A percentile compares a stretch with the other conserved stretches of the same genome.
These are phyloP conservation scores for Mesoligia furuncula DNA, from an alignment of 2,888 invertebrate genomes.

Conservation along the genomic window DNA sequence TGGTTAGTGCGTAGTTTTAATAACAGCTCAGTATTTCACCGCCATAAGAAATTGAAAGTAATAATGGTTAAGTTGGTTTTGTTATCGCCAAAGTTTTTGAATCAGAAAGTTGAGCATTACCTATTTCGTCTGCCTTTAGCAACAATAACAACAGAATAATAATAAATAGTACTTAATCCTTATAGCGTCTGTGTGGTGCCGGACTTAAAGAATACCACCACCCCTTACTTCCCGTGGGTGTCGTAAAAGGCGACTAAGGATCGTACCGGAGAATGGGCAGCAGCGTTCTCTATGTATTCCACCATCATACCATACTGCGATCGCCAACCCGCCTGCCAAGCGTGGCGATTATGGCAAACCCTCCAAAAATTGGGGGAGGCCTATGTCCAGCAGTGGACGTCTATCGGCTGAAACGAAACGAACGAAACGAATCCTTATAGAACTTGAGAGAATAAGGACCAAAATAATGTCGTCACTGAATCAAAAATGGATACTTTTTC, in stretches of 20 bases:
- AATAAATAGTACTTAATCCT: slow-evolving; percentile 1
- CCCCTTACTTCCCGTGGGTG: too few species aligned
- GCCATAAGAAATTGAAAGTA: neutral
- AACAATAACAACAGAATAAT: slow-evolving; percentile 21
- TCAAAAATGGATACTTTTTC: neutral
- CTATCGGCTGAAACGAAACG: too few species aligned
- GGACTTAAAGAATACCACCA: too few species aligned
- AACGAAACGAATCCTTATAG: neutral
- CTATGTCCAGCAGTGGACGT: too few species aligned
- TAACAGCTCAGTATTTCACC: neutral
- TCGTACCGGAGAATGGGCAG: too few species aligned
- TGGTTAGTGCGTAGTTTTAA: slow-evolving; percentile 7
- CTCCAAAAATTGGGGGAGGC: too few species aligned
- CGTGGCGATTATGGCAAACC: too few species aligned
- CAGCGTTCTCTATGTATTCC: too few species aligned
- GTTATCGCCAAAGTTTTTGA: slow-evolving; percentile 30
- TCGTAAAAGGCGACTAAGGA: too few species aligned
- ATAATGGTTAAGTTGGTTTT: neutral
- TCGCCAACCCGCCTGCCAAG: too few species aligned
- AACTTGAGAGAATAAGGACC: neutral
- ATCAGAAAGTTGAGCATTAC: slow-evolving; percentile 15
- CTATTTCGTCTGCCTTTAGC: neutral
- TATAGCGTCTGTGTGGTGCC: too few species aligned
- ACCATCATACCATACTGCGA: too few species aligned
- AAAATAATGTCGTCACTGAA: slow-evolving; percentile 6